Evolutionary conservation across 2,888 invertebrate genomes (phyloP).

Genomic region (Metellina segmentata): DNA sequence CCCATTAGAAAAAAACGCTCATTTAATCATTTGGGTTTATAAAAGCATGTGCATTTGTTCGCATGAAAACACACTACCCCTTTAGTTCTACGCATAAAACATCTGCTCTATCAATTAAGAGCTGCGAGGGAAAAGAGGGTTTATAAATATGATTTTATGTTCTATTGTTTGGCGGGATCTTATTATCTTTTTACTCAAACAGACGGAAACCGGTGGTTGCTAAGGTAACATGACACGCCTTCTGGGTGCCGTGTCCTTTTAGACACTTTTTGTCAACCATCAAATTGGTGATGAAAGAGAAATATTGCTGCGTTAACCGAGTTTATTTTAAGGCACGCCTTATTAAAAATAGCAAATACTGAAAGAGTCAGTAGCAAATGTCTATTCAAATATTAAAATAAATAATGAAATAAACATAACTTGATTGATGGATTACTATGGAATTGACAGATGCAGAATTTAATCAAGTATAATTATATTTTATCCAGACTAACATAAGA

Average conservation of each 20-base stretch:
- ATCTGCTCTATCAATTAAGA: constrained; percentile 58
- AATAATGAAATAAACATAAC: too few species aligned
- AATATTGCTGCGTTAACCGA: not conserved
- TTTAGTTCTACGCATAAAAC: constrained; percentile 33
- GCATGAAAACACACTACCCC: constrained; percentile 31
- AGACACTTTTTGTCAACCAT: constrained; percentile 29
- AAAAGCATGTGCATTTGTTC: not conserved
- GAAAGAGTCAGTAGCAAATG: too few species aligned
- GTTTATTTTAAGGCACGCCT: too few species aligned
- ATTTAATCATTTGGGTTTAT: not conserved
- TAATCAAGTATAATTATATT: too few species aligned
- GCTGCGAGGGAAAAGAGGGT: constrained; percentile 14
- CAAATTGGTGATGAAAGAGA: constrained; percentile 22
- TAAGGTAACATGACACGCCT: constrained; percentile 46
- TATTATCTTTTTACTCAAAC: constrained; percentile 44
- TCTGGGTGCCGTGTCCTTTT: not conserved
- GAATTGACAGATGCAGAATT: too few species aligned
- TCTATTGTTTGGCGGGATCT: constrained; percentile 35
- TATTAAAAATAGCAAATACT: too few species aligned
- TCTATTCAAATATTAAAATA: too few species aligned
- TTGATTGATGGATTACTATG: too few species aligned
- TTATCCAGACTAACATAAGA: too few species aligned
- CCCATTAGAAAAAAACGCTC: not conserved
- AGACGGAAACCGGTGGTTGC: constrained; percentile 51
- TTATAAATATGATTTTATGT: constrained; percentile 33